Evolutionary conservation across 2,888 invertebrate genomes (phyloP).

Genomic region (Drosophila parthenogenetica): DNA sequence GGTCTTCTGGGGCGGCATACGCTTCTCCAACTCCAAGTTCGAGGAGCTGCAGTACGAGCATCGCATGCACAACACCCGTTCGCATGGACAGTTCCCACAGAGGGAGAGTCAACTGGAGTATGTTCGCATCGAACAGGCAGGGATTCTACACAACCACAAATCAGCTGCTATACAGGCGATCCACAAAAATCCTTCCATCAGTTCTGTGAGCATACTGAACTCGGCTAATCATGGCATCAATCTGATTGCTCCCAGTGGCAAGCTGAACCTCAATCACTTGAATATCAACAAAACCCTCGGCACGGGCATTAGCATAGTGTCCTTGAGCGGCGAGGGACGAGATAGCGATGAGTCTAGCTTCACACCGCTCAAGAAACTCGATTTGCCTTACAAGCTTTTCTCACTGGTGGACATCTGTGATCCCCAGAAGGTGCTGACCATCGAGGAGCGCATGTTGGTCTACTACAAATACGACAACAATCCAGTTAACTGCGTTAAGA

Average conservation of each 20-base stretch:
- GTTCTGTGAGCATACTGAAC: conserved; percentile 92
- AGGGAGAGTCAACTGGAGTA: conserved; percentile 92
- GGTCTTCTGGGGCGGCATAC: conserved; percentile 98
- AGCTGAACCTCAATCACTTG: conserved; percentile 91
- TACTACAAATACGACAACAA: conserved; percentile 99
- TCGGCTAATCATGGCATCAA: conserved; percentile 97
- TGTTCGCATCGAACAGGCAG: conserved; percentile 95
- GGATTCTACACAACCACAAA: conserved; percentile 97
- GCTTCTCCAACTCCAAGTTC: conserved; percentile 95
- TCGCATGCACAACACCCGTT: conserved; percentile 91
- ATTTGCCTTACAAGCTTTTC: conserved; percentile 95
- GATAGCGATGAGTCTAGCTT: conserved; percentile 95
- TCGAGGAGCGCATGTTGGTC: conserved; percentile 95
- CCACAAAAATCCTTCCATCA: conserved; percentile 92
- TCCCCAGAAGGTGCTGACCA: conserved; percentile 94
- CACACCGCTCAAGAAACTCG: conserved; percentile 91
- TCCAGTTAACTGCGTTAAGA: conserved; percentile 98
- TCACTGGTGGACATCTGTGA: conserved; percentile 98
- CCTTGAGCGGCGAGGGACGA: conserved; percentile 96
- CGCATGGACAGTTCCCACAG: conserved; percentile 89
- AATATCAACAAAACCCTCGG: conserved; percentile 93
- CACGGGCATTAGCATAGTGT: conserved; percentile 94
- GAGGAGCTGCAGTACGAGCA: conserved; percentile 94
- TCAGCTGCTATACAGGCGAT: conserved; percentile 96
- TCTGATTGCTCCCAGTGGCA: conserved; percentile 94